These are phyloP conservation scores for Mionectes olivaceus DNA, from an alignment of 2,797 vertebrate genomes.

Conservation along the genomic window DNA sequence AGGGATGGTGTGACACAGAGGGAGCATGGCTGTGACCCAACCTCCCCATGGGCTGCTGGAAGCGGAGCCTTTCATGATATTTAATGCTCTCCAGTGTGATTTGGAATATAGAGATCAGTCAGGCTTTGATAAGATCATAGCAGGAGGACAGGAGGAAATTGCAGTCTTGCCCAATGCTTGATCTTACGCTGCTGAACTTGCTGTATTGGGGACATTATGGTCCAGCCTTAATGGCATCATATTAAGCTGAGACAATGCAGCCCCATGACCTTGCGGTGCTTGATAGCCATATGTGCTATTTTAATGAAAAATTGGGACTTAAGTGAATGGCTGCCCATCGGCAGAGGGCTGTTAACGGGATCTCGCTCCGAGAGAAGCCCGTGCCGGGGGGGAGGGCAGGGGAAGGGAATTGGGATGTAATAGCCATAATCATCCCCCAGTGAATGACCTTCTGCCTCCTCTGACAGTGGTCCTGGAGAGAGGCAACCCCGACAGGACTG, in stretches of 20 bases:
- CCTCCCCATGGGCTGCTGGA: neutral
- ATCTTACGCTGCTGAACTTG: slow-evolving; percentile 41
- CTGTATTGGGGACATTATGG: slow-evolving; percentile 38
- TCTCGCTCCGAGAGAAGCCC: neutral
- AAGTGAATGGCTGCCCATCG: slow-evolving; percentile 14
- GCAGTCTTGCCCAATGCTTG: slow-evolving; percentile 70
- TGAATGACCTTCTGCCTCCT: neutral
- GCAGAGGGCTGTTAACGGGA: neutral
- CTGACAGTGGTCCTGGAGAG: neutral
- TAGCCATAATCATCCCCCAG: slow-evolving; percentile 6
- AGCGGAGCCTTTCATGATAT: neutral
- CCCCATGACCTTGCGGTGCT: slow-evolving; percentile 70
- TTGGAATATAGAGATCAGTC: slow-evolving; percentile 67
- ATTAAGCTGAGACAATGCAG: slow-evolving; percentile 67
- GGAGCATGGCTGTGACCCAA: neutral
- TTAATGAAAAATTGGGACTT: slow-evolving; percentile 73
- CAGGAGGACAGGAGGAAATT: slow-evolving; percentile 76
- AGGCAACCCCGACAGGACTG: neutral
- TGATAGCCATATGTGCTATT: slow-evolving; percentile 30
- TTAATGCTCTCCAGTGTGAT: slow-evolving; percentile 34
- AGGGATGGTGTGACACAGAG: neutral
- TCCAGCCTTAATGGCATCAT: slow-evolving; percentile 64
- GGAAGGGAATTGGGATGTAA: neutral
- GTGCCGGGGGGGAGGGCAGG: neutral
- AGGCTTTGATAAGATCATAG: slow-evolving; percentile 73